phyloP scores from a whole-genome alignment of 2,797 vertebrate species.

The Acipenser oxyrinchus region DNA sequence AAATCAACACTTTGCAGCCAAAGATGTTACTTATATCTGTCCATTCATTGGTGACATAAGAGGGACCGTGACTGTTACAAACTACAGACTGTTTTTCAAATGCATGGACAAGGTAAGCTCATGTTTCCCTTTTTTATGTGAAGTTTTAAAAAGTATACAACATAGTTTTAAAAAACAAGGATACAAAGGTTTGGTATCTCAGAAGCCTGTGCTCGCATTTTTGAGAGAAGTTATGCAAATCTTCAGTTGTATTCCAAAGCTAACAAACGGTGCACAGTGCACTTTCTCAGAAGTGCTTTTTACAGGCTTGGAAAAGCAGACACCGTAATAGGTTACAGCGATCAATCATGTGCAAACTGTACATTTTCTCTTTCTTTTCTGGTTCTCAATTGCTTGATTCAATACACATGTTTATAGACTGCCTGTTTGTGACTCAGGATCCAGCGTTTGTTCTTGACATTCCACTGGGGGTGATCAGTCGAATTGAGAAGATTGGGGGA shows the following conservation, averaged over 20 bases:
- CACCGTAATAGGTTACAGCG: no score
- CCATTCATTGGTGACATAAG: slow-evolving; percentile 85
- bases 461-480: slow-evolving; percentile 88
- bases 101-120: slow-evolving; percentile 81
- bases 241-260: no score
- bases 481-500: slow-evolving; percentile 87
- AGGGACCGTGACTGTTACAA: slow-evolving; percentile 84
- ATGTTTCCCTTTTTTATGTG: neutral
- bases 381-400: slow-evolving; percentile 24
- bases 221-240: no score
- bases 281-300: no score
- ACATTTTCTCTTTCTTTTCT: slow-evolving; percentile 22
- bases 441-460: slow-evolving; percentile 85
- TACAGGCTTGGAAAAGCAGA: no score
- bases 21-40: slow-evolving; percentile 94
- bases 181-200: no score
- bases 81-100: slow-evolving; percentile 96
- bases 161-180: no score
- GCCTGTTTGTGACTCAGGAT: slow-evolving; percentile 54
- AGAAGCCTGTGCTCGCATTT: no score
- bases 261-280: no score
- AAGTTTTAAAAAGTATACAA: no score
- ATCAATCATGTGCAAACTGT: neutral
- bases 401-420: slow-evolving; percentile 20
- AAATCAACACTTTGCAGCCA: slow-evolving; percentile 53